Conservation (phyloP, 2,797 vertebrate species). For the Brachyrhaphis roseni region DNA sequence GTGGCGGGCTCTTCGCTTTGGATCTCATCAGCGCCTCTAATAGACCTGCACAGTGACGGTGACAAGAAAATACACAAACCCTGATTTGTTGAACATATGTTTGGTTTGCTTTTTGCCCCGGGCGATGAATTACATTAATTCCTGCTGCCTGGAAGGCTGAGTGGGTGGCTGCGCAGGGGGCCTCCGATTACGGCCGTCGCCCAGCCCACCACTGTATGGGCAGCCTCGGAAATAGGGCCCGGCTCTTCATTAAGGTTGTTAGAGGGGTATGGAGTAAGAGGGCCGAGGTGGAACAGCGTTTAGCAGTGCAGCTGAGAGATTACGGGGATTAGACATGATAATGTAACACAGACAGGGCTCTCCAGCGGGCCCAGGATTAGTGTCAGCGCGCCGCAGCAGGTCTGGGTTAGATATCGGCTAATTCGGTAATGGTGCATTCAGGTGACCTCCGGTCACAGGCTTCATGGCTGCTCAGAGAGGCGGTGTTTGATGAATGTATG, state of each 20-base stretch:
- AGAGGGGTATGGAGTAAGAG: constrained; percentile 81
- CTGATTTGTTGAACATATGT: constrained; percentile 86
- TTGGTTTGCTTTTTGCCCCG: constrained; percentile 82
- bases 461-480: constrained; percentile 63
- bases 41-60: constrained; percentile 76
- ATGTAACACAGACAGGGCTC: constrained; percentile 80
- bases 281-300: constrained; percentile 82
- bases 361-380: constrained; percentile 77
- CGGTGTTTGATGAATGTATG: constrained; percentile 69
- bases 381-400: constrained; percentile 80
- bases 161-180: constrained; percentile 70
- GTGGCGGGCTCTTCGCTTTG: constrained; percentile 66
- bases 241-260: constrained; percentile 84
- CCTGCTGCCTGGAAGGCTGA: constrained; percentile 75
- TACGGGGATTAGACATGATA: constrained; percentile 81
- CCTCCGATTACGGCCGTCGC: constrained; percentile 68
- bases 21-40: constrained; percentile 76
- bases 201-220: constrained; percentile 54
- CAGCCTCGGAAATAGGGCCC: constrained; percentile 54
- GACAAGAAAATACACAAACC: constrained; percentile 83
- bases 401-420: constrained; percentile 85
- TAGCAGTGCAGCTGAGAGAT: constrained; percentile 77
- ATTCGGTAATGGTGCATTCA: constrained; percentile 82
- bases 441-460: constrained; percentile 79
- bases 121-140: constrained; percentile 85